Percentiles rank a stretch among this genome's conserved stretches.
These are phyloP conservation scores for Corythoichthys intestinalis DNA, from an alignment of 2,113 vertebrate genomes.

Conservation along the genomic window DNA sequence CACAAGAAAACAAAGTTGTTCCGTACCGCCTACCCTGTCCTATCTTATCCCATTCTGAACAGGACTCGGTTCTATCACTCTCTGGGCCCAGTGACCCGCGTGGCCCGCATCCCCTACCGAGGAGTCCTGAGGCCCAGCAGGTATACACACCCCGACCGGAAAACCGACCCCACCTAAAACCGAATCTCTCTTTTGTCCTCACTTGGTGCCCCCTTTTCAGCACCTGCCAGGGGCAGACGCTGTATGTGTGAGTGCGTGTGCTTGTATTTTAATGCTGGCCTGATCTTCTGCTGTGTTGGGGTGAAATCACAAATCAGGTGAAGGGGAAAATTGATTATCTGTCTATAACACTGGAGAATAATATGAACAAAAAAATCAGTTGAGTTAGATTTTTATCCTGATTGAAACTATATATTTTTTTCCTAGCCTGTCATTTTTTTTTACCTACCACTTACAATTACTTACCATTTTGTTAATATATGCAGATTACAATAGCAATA, in stretches of 20 bases:
- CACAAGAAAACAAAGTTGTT: slow-evolving; percentile 35
- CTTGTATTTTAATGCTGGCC: slow-evolving; percentile 1
- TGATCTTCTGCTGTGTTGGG: neutral
- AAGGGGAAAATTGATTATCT: slow-evolving; percentile 49
- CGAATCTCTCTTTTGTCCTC: slow-evolving; percentile 59
- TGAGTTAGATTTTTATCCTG: no score
- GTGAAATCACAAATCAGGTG: slow-evolving; percentile 36
- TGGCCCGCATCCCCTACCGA: slow-evolving; percentile 95
- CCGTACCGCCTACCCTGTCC: slow-evolving; percentile 57
- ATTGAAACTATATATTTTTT: no score
- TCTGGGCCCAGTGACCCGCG: slow-evolving; percentile 94
- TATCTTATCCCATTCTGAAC: slow-evolving; percentile 85
- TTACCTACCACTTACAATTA: no score
- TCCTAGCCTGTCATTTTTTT: no score
- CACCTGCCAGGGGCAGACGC: slow-evolving; percentile 22
- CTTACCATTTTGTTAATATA: no score
- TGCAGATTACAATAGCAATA: no score
- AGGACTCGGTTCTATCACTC: slow-evolving; percentile 99
- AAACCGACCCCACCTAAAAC: slow-evolving; percentile 40
- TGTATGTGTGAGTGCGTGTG: slow-evolving; percentile 38
- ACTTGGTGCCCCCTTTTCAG: slow-evolving; percentile 27
- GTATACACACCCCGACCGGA: slow-evolving; percentile 77
- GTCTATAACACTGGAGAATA: slow-evolving; percentile 6
- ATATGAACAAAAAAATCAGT: no score
- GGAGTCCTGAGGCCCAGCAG: slow-evolving; percentile 96